phyloP scores from a whole-genome alignment of 2,888 invertebrate genomes.

The Andrena bucephala region DNA sequence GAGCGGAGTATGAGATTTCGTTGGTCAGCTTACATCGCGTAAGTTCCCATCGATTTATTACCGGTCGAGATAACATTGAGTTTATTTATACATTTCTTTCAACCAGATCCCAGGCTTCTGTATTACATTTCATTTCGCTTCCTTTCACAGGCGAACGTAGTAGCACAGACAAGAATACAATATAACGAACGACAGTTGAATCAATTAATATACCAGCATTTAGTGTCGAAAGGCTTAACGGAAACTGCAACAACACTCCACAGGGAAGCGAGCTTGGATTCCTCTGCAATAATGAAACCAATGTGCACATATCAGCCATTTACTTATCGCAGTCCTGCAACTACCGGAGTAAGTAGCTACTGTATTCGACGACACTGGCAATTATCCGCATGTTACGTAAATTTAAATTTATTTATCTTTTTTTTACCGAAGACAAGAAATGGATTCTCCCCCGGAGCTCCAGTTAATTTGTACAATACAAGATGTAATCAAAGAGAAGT shows the following conservation, averaged over 20 bases:
- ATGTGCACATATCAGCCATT: conserved; percentile 80
- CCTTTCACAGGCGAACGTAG: conserved; percentile 92
- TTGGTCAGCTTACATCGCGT: conserved; percentile 95
- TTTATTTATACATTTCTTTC: too few species aligned
- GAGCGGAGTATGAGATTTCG: conserved; percentile 93
- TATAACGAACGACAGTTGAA: conserved; percentile 97
- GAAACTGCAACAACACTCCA: conserved; percentile 91
- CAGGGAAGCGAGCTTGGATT: conserved; percentile 91
- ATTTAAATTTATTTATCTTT: conserved; percentile 4
- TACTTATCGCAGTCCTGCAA: conserved; percentile 80
- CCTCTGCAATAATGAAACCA: conserved; percentile 85
- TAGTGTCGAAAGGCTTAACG: conserved; percentile 90
- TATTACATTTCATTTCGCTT: too few species aligned
- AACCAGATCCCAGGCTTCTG: too few species aligned
- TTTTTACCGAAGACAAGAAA: conserved; percentile 71
- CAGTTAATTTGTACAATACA: conserved; percentile 82
- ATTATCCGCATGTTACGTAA: neutral
- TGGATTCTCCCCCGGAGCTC: conserved; percentile 81
- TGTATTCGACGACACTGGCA: neutral
- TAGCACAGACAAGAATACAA: conserved; percentile 97
- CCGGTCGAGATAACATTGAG: too few species aligned
- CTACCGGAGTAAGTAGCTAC: conserved; percentile 72
- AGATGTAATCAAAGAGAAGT: conserved; percentile 78
- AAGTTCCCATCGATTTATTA: conserved; percentile 69
- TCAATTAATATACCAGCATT: conserved; percentile 95